Evolutionary conservation across 2,113 vertebrate genomes (phyloP), one percentile per base, ranked within the genome.

Genomic region (Rhea pennata): DNA sequence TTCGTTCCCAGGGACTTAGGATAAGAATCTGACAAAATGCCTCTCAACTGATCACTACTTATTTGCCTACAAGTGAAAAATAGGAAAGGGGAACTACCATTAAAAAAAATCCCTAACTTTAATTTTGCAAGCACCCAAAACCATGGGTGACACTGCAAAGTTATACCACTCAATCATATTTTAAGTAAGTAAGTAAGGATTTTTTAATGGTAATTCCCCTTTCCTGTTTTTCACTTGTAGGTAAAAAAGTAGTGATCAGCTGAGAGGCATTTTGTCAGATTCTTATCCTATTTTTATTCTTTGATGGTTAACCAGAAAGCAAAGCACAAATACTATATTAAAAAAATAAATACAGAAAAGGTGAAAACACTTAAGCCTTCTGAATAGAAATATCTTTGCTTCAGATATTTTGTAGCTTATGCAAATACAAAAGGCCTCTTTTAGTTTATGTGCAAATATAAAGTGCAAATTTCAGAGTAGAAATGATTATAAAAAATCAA

Each of bases 201-300:
- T 67, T 81, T 82, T 71, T 92, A 61, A 65, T 91, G 42, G 90
- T 10, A 40, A 26, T 23, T 39, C 86, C 93, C 84, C 92, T 70
- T 16, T 15, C 22, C 46, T 75, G 73, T 26, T 50, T 51, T 51
- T 46, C 6, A 15, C 62, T 88, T 80, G 46, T 74, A 54, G 26
- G 8, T 87, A 89, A 95, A 90, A 88, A 95, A 96, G 95, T 44
- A 94, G 79, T 84, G 71, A 64, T 53, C n/a, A 51, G 40, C 64
- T 84, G 56, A 72, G 66, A 8, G n/a, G 48, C 48, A 54, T 82
- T 93, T 95, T 92, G 33, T 23, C 53, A 46, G 61, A 16, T 61
- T 36, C 50, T 87, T 64, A n/a, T 11, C 24, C 3, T 73, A 12
- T 15, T 93, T 91, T 77, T 66, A 26, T 90, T 90, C 48, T 77